These are phyloP conservation scores for Macropis europaea DNA, from an alignment of 2,888 invertebrate genomes.

Conservation along the genomic window DNA sequence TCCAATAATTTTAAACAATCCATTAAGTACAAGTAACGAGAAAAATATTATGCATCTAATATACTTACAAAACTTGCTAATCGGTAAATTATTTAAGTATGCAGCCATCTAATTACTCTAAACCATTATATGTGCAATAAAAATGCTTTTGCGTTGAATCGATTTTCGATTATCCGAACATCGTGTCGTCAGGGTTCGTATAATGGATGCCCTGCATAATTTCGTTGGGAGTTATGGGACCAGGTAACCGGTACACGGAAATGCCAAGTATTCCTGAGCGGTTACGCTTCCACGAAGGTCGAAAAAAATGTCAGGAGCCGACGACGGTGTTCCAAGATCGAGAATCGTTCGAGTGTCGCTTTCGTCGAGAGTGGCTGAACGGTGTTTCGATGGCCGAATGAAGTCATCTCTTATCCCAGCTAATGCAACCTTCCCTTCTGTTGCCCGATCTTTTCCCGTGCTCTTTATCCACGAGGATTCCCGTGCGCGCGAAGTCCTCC, in stretches of 20 bases:
- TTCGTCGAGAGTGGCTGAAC: conserved; percentile 12
- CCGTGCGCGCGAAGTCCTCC: conserved; percentile 37
- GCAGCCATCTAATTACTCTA: too few species aligned
- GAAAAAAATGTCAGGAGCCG: background rate
- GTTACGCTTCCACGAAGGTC: conserved; percentile 21
- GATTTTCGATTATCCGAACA: too few species aligned
- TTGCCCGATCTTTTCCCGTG: conserved; percentile 8
- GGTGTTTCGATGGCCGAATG: conserved; percentile 45
- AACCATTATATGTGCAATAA: too few species aligned
- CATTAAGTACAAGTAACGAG: too few species aligned
- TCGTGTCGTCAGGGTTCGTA: too few species aligned
- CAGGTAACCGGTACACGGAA: background rate
- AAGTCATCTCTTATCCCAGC: conserved; percentile 59
- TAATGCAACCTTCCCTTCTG: conserved; percentile 30
- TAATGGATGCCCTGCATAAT: too few species aligned
- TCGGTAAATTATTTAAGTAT: too few species aligned
- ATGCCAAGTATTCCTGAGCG: conserved; percentile 6
- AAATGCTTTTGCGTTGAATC: too few species aligned
- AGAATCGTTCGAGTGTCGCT: background rate
- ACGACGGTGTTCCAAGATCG: background rate
- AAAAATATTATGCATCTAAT: too few species aligned
- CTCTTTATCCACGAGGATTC: conserved; percentile 42
- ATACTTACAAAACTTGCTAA: too few species aligned
- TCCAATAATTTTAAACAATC: too few species aligned
- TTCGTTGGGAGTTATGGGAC: too few species aligned